Evolutionary conservation across 2,113 vertebrate species (phyloP).

Genomic region (Ceyx cyanopectus): DNA sequence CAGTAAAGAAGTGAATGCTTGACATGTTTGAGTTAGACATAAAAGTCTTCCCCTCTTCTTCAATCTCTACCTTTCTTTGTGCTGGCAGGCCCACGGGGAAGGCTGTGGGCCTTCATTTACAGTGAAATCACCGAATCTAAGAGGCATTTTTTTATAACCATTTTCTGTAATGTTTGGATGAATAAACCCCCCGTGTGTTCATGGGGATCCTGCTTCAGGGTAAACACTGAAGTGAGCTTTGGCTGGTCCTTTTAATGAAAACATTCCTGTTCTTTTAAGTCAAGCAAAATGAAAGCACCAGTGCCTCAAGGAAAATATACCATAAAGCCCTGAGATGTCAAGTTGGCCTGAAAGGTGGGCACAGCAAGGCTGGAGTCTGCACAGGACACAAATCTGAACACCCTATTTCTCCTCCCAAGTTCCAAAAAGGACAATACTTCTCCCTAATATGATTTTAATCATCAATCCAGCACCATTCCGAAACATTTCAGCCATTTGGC

Average conservation of each 20-base stretch:
- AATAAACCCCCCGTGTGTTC: slow-evolving; percentile 47
- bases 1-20: slow-evolving; percentile 57
- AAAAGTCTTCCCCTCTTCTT: not conserved
- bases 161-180: slow-evolving; percentile 60
- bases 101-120: slow-evolving; percentile 44
- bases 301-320: not conserved
- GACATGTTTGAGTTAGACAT: slow-evolving; percentile 48
- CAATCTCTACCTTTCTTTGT: slow-evolving; percentile 14
- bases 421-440: not conserved
- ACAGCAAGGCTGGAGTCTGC: not conserved
- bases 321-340: not conserved
- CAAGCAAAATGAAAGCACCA: slow-evolving; percentile 35
- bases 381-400: not conserved
- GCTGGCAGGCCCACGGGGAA: slow-evolving; percentile 48
- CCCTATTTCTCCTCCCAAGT: not conserved
- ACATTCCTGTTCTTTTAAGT: slow-evolving; percentile 26
- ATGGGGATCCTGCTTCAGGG: slow-evolving; percentile 13
- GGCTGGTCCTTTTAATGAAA: slow-evolving; percentile 60
- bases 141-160: not conserved
- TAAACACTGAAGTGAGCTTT: slow-evolving; percentile 49
- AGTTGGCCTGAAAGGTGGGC: not conserved
- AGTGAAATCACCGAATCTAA: slow-evolving; percentile 24
- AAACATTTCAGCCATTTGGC: not conserved
- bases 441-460: not conserved
- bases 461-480: not conserved